Conservation (phyloP, 2,888 invertebrate species). For the Agrotis puta region DNA sequence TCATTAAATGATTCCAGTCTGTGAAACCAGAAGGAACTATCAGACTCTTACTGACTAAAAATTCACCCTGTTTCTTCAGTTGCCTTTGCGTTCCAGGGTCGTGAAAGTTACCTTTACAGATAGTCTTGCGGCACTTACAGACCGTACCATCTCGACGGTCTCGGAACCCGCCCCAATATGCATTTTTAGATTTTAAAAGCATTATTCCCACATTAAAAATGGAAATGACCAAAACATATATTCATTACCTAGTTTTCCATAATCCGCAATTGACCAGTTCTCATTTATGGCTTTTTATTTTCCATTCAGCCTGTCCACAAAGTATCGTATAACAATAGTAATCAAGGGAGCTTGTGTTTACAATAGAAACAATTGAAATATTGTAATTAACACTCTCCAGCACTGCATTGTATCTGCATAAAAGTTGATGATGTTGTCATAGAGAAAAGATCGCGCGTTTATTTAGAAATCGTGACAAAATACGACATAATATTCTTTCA, state of each 20-base stretch:
- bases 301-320: not conserved
- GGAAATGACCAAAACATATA: not conserved
- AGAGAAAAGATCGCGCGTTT: too few relatives aligned
- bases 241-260: not conserved
- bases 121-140: too few relatives aligned
- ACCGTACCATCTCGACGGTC: too few relatives aligned
- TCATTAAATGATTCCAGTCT: too few relatives aligned
- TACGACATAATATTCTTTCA: not conserved
- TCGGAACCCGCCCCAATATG: too few relatives aligned
- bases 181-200: too few relatives aligned
- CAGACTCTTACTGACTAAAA: too few relatives aligned
- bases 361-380: not conserved
- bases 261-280: not conserved
- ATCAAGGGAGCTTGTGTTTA: not conserved
- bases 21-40: too few relatives aligned
- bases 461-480: not conserved
- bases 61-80: too few relatives aligned
- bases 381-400: not conserved
- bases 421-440: not conserved
- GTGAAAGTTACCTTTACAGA: too few relatives aligned
- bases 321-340: not conserved
- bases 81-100: too few relatives aligned
- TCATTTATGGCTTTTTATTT: conserved; percentile 8
- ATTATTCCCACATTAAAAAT: not conserved
- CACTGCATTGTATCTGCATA: not conserved